phyloP scores from a whole-genome alignment of 2,797 vertebrate species.

The Sebastes minor region DNA sequence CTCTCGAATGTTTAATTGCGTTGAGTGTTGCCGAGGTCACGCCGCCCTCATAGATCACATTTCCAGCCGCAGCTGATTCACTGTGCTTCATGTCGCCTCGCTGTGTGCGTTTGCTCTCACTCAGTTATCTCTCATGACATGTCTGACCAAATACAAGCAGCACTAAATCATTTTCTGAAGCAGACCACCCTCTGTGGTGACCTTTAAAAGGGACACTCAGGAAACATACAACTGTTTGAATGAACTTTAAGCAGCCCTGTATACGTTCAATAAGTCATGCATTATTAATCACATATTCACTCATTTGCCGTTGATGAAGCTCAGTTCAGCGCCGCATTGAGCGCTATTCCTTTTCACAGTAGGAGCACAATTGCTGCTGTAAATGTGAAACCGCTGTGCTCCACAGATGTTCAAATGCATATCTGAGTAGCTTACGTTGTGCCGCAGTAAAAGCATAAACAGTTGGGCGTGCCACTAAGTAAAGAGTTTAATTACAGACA shows the following conservation, averaged over 20 bases:
- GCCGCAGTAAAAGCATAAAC: slow-evolving; percentile 47
- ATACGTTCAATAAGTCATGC: background rate
- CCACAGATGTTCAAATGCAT: slow-evolving; percentile 22
- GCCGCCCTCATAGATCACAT: slow-evolving; percentile 64
- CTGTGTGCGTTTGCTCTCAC: slow-evolving; percentile 10
- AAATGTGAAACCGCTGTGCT: background rate
- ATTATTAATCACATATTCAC: background rate
- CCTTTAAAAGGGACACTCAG: slow-evolving; percentile 25
- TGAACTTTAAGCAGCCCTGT: background rate
- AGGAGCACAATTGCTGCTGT: background rate
- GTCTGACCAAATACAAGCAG: slow-evolving; percentile 31
- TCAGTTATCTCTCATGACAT: slow-evolving; percentile 46
- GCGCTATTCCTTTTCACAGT: background rate
- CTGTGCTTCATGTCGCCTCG: slow-evolving; percentile 34
- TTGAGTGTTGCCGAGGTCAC: slow-evolving; percentile 64
- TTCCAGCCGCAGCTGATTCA: slow-evolving; percentile 38
- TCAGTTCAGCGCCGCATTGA: background rate
- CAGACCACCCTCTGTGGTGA: slow-evolving; percentile 47
- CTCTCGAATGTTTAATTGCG: slow-evolving; percentile 59
- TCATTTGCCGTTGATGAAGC: background rate
- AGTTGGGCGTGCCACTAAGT: slow-evolving; percentile 52
- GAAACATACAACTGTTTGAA: background rate
- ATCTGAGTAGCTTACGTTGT: background rate
- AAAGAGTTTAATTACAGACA: slow-evolving; percentile 71
- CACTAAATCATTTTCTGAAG: slow-evolving; percentile 65